A percentile compares a stretch with the other conserved stretches of the same genome.
These are phyloP conservation scores for Eupelmus urozonus DNA, from an alignment of 2,888 invertebrate genomes.

Conservation along the genomic window DNA sequence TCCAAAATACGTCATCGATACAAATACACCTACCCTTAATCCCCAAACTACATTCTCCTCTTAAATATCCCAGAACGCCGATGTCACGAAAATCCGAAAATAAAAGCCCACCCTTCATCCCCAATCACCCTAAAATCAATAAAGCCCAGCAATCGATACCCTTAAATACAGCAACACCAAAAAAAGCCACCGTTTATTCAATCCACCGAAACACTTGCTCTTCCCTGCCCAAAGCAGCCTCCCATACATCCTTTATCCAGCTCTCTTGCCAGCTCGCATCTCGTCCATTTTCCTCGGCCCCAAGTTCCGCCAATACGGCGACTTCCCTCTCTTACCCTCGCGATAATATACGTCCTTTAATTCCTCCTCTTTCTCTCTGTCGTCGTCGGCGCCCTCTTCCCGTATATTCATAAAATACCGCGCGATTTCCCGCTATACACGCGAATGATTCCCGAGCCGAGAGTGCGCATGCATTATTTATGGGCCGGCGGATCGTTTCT, in stretches of 20 bases:
- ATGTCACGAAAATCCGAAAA: not conserved
- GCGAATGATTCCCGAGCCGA: conserved; percentile 34
- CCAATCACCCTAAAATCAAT: not conserved
- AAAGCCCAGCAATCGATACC: too few species aligned
- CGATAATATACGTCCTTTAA: conserved; percentile 6
- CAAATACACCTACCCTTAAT: too few species aligned
- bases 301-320: not conserved
- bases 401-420: conserved; percentile 41
- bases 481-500: conserved; percentile 51
- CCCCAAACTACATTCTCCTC: too few species aligned
- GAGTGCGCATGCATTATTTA: conserved; percentile 58
- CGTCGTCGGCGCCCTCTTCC: not conserved
- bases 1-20: too few species aligned
- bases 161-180: too few species aligned
- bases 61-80: too few species aligned
- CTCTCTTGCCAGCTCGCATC: too few species aligned
- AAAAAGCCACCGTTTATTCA: too few species aligned
- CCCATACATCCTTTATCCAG: too few species aligned
- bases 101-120: not conserved
- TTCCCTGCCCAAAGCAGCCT: too few species aligned
- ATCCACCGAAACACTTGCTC: too few species aligned
- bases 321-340: not conserved
- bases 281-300: too few species aligned
- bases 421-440: conserved; percentile 9
- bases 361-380: conserved; percentile 20